Evolutionary conservation across 2,113 vertebrate species (phyloP).

Genomic region (Ondatra zibethicus): DNA sequence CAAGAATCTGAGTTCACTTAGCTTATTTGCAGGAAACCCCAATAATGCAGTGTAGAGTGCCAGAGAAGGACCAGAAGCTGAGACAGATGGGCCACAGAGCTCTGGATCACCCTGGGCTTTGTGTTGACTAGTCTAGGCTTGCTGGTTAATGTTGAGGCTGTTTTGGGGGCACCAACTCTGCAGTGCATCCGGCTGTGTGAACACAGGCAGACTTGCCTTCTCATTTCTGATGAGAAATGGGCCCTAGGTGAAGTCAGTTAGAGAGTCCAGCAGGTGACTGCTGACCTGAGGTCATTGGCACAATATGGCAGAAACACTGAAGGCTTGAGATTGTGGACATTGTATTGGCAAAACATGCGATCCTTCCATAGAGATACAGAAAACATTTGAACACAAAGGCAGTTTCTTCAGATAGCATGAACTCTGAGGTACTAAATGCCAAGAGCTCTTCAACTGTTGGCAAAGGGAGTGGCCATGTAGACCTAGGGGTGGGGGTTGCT

Average conservation of each 20-base stretch:
- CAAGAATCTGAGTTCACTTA: background rate
- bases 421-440: background rate
- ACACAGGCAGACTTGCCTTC: background rate
- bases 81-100: background rate
- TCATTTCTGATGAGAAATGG: background rate
- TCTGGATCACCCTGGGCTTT: background rate
- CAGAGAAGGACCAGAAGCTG: background rate
- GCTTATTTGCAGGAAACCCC: background rate
- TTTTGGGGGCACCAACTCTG: background rate
- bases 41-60: background rate
- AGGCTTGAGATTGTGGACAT: too few species aligned
- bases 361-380: background rate
- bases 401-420: background rate
- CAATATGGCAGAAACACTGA: rapidly evolving
- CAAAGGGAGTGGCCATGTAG: background rate
- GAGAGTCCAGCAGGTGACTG: background rate
- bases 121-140: background rate
- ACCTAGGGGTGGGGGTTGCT: background rate
- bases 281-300: too few species aligned
- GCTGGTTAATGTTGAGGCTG: background rate
- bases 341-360: background rate
- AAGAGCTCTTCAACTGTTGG: background rate
- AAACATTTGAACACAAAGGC: background rate
- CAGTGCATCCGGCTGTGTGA: background rate
- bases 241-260: background rate